Percentiles rank a stretch among this genome's conserved stretches.
These are phyloP conservation scores for Pseudonaja textilis DNA, from an alignment of 2,113 vertebrate genomes.

Conservation along the genomic window DNA sequence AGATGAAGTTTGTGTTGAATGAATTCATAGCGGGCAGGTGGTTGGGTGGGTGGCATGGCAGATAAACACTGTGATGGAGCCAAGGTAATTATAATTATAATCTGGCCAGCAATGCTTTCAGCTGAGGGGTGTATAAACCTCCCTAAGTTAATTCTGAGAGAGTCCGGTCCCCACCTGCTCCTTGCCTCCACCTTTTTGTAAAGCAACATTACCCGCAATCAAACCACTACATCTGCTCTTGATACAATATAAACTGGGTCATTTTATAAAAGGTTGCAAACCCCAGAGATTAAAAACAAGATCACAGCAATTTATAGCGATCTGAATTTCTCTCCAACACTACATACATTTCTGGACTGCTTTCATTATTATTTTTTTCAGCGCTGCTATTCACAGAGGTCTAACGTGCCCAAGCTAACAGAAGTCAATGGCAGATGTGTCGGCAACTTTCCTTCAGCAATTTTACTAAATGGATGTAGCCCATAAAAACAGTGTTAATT, in stretches of 20 bases:
- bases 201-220: conserved; percentile 22
- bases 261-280: conserved; percentile 42
- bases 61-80: conserved; percentile 54
- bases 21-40: conserved; percentile 62
- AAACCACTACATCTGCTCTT: conserved; percentile 40
- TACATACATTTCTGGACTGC: conserved; percentile 56
- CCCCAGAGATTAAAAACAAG: conserved; percentile 10
- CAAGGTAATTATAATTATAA: conserved; percentile 55
- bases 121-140: conserved; percentile 42
- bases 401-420: conserved; percentile 49
- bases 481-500: conserved; percentile 52
- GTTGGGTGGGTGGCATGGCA: conserved; percentile 60
- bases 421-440: conserved; percentile 54
- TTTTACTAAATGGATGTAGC: conserved; percentile 50
- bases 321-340: conserved; percentile 27
- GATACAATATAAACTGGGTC: conserved; percentile 6
- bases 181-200: conserved; percentile 37
- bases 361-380: conserved; percentile 56
- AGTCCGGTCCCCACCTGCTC: conserved; percentile 27
- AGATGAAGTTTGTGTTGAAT: conserved; percentile 55
- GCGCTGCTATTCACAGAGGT: conserved; percentile 33
- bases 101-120: conserved; percentile 50
- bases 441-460: conserved; percentile 43
- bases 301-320: conserved; percentile 33
- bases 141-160: conserved; percentile 38